Conservation (phyloP, 2,888 invertebrate genomes). For the Cryptocephalus moraei region DNA sequence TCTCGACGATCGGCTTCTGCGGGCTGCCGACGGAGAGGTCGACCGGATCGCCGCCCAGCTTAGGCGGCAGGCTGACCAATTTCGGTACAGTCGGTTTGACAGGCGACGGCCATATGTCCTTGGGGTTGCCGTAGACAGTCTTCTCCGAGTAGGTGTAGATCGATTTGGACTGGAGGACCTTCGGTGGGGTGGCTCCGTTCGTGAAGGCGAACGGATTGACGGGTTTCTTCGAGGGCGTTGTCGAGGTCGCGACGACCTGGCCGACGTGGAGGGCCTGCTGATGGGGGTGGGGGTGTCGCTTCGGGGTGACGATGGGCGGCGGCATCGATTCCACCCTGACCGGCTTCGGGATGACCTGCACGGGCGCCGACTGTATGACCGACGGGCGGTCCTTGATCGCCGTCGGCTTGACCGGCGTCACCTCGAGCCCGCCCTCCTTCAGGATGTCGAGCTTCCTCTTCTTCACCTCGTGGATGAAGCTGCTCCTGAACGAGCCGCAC, state of each 20-base stretch:
- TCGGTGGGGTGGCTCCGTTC: conserved; percentile 35
- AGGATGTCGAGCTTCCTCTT: conserved; percentile 64
- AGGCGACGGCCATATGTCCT: conserved; percentile 50
- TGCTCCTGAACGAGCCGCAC: conserved; percentile 30
- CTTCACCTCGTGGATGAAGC: conserved; percentile 40
- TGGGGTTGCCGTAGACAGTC: conserved; percentile 63
- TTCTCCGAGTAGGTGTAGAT: conserved; percentile 54
- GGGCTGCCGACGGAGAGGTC: conserved; percentile 52
- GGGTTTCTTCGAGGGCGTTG: conserved; percentile 28
- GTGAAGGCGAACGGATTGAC: conserved; percentile 15
- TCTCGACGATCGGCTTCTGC: conserved; percentile 45
- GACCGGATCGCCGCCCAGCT: conserved; percentile 45
- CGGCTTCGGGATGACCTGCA: conserved; percentile 13
- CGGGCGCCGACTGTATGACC: conserved; percentile 26
- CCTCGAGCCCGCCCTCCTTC: conserved; percentile 64
- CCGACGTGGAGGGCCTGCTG: conserved; percentile 17
- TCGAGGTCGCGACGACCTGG: conserved; percentile 13
- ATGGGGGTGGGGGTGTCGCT: background rate
- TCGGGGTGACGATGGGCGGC: conserved; percentile 11
- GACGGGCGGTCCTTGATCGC: conserved; percentile 27
- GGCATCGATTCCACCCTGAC: conserved; percentile 23
- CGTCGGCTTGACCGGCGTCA: conserved; percentile 50
- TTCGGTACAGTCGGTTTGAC: conserved; percentile 38
- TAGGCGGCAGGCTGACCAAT: conserved; percentile 30
- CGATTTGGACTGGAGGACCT: conserved; percentile 53